Base-by-base conservation (phyloP, 2,888 invertebrate genomes). In the Ornithoptera alexandrae region DNA sequence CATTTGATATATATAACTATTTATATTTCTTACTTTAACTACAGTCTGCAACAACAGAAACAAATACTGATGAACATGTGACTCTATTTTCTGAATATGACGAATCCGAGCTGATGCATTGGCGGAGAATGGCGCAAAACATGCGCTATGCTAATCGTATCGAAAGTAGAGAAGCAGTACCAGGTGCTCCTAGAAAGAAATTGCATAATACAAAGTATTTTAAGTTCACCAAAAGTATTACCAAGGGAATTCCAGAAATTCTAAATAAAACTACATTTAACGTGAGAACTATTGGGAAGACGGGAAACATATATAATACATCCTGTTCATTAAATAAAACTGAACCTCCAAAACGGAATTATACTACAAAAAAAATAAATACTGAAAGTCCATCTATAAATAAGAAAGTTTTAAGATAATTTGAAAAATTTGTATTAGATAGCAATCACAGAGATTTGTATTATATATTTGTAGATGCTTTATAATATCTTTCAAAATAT, bases 1-100 rank as follows among this genome's bases (percentile, higher is more conserved):
- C 62, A 62, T 20, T 12, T 61, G 36, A 59, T 17, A 24, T 22
- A 59, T 24, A 59, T 24, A 12, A 24, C 7, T 24, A 17, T 0
- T 6, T 24, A 60, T 30, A 12, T 60, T 36, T 36, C 3, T 60
- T 60, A 60, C 12, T 17, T 17, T 56, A n/a, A 56, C 36, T 36
- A 30, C 53, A 63, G 63, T n/a, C 36, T n/a, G 56, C 50, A 50
- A 42, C 22, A 53, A 64, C 20, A 20, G 12, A 36, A 56, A 57
- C 56, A 22, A 56, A 8, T 22, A 39, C 39, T 5, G 57, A 18
- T 12, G 36, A 56, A 53, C 17, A 63, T 50, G 46, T 68, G 22
- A 30, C 63, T 8, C 50, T 68, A 0, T 68, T 68, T 18, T 42
- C 68, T 20, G 68, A 64, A 30, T 68, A 68, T n/a, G 68, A 68